A percentile compares a stretch with the other conserved stretches of the same genome.
Conservation (phyloP, 2,888 invertebrate genomes). For the Drosophila anomelani region DNA sequence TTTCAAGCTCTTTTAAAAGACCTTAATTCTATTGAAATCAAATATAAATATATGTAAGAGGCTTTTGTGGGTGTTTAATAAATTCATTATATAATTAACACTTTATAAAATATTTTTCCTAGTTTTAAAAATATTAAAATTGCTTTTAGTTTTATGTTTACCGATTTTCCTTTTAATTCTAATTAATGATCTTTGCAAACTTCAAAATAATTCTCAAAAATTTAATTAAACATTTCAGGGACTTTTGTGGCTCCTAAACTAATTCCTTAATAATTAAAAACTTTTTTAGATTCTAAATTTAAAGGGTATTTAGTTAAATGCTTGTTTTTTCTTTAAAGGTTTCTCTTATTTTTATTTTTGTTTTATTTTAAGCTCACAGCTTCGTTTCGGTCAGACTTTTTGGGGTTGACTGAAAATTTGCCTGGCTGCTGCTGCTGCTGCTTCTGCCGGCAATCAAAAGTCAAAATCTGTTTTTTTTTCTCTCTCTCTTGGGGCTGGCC, state of each 20-base stretch:
- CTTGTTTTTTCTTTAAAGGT: too few species aligned
- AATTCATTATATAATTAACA: too few species aligned
- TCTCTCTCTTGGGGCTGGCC: constrained; percentile 44
- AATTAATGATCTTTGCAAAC: too few species aligned
- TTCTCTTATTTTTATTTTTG: constrained; percentile 1
- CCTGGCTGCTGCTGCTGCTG: constrained; percentile 41
- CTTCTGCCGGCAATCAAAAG: constrained; percentile 72
- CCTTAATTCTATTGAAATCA: too few species aligned
- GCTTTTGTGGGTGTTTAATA: too few species aligned
- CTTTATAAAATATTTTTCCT: too few species aligned
- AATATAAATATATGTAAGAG: too few species aligned
- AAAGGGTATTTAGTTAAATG: background rate
- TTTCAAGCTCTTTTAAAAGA: too few species aligned
- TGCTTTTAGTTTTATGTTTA: too few species aligned
- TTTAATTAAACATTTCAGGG: background rate
- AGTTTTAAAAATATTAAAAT: too few species aligned
- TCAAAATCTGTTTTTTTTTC: constrained; percentile 72
- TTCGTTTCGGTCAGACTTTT: constrained; percentile 41
- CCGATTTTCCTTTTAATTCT: too few species aligned
- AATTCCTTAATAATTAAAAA: background rate
- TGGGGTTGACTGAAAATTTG: constrained; percentile 47
- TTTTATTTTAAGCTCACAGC: constrained; percentile 11
- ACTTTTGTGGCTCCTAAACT: background rate
- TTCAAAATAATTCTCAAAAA: background rate
- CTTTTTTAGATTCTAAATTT: background rate